phyloP scores from a whole-genome alignment of 2,888 invertebrate genomes.

The Eilema caniola region DNA sequence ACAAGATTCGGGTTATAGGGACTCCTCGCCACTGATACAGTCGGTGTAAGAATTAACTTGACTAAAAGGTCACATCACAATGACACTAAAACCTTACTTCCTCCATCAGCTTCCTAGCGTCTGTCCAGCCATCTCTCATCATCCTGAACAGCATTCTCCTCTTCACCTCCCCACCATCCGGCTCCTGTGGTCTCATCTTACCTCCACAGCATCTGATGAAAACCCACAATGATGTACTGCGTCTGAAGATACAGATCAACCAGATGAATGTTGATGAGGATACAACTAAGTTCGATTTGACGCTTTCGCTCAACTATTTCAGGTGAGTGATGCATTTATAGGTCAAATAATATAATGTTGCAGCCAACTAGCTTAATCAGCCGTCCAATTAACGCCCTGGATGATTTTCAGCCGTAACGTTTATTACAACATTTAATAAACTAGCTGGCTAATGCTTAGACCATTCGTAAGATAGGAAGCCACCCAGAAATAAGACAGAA shows the following conservation, averaged over 20 bases:
- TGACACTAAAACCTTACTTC: background rate
- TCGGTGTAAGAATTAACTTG: too few species aligned
- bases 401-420: too few species aligned
- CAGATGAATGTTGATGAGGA: slow-evolving; percentile 42
- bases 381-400: too few species aligned
- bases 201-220: slow-evolving; percentile 64
- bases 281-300: slow-evolving; percentile 40
- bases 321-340: slow-evolving; percentile 49
- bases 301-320: slow-evolving; percentile 59
- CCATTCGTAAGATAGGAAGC: too few species aligned
- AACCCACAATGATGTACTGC: slow-evolving; percentile 52
- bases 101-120: slow-evolving; percentile 67
- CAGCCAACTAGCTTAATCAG: too few species aligned
- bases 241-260: slow-evolving; percentile 52
- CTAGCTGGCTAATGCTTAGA: too few species aligned
- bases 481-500: too few species aligned
- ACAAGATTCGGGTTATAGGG: too few species aligned
- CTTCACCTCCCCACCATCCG: slow-evolving; percentile 69
- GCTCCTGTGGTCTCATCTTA: slow-evolving; percentile 75
- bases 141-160: slow-evolving; percentile 72
- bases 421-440: too few species aligned
- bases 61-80: too few species aligned
- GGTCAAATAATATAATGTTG: too few species aligned
- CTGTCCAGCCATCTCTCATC: slow-evolving; percentile 68
- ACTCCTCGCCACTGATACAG: too few species aligned